Evolutionary conservation across 2,797 vertebrate species (phyloP).

Genomic region (Myotis pilosus): DNA sequence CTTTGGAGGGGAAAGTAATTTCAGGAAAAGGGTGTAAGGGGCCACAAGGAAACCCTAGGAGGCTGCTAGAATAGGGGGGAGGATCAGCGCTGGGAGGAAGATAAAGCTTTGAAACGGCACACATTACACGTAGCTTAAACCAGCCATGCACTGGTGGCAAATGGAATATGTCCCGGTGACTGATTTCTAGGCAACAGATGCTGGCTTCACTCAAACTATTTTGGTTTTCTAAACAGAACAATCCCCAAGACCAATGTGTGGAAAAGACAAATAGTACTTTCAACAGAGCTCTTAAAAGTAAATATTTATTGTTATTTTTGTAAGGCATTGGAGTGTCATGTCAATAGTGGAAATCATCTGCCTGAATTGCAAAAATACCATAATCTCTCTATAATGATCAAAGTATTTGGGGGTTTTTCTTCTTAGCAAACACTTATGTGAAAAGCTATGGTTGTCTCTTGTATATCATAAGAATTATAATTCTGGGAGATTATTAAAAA

Average conservation of each 20-base stretch:
- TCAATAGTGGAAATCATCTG: conserved; percentile 6
- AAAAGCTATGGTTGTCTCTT: not conserved
- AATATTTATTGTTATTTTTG: not conserved
- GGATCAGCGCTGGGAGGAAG: not conserved
- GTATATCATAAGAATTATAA: not conserved
- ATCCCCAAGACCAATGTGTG: not conserved
- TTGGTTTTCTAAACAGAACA: not conserved
- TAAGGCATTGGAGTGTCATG: not conserved
- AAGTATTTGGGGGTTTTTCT: not conserved
- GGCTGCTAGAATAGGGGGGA: not conserved
- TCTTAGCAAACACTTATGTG: not conserved
- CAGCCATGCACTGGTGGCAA: not conserved
- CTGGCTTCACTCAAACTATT: not conserved
- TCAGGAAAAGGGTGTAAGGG: not conserved
- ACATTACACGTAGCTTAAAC: not conserved
- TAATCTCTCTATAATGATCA: not conserved
- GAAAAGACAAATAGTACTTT: conserved; percentile 16
- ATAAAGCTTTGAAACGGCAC: not conserved
- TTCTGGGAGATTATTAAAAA: not conserved
- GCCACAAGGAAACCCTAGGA: not conserved
- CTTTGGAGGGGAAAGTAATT: not conserved
- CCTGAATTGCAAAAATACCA: not conserved
- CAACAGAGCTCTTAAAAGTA: not conserved
- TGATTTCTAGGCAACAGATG: not conserved
- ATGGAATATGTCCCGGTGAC: not conserved